Conservation (phyloP, 2,888 invertebrate genomes). For the Gryllus longicercus region DNA sequence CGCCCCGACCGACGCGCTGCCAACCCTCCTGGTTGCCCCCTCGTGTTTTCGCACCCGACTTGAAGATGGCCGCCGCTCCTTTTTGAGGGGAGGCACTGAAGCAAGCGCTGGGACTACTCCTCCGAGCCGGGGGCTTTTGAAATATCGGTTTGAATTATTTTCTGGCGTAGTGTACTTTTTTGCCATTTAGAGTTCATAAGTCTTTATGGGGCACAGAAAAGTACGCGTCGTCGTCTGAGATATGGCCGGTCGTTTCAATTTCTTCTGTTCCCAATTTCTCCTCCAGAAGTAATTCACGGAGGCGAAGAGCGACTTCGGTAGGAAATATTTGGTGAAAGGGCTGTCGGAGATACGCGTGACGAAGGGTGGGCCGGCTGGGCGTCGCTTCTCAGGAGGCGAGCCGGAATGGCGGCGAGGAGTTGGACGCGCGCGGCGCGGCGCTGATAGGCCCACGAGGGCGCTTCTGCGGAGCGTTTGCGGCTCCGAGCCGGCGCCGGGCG, state of each 20-base stretch:
- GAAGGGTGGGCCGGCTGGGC: background rate
- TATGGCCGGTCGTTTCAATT: background rate
- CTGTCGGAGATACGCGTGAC: background rate
- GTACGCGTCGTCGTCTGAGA: constrained; percentile 7
- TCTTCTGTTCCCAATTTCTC: constrained; percentile 2
- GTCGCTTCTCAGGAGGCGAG: background rate
- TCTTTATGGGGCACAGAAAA: background rate
- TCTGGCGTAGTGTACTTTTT: background rate
- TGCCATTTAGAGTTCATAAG: constrained; percentile 2
- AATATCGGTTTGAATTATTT: background rate
- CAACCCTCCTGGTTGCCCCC: background rate
- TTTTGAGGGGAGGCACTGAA: constrained; percentile 17
- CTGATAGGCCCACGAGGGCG: background rate
- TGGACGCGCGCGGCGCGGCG: no score
- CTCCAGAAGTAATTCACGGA: background rate
- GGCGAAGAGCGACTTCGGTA: background rate
- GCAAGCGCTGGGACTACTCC: background rate
- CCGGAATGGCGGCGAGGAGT: background rate
- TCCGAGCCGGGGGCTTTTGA: background rate
- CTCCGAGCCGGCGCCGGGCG: background rate
- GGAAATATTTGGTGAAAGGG: constrained; percentile 1
- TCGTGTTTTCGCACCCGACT: constrained; percentile 17
- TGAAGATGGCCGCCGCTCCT: constrained; percentile 17
- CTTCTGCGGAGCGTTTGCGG: background rate
- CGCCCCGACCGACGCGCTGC: background rate